Evolutionary conservation across 2,797 vertebrate genomes (phyloP), one percentile per base, ranked within the genome.

Genomic region (Sebastes hubbsi): DNA sequence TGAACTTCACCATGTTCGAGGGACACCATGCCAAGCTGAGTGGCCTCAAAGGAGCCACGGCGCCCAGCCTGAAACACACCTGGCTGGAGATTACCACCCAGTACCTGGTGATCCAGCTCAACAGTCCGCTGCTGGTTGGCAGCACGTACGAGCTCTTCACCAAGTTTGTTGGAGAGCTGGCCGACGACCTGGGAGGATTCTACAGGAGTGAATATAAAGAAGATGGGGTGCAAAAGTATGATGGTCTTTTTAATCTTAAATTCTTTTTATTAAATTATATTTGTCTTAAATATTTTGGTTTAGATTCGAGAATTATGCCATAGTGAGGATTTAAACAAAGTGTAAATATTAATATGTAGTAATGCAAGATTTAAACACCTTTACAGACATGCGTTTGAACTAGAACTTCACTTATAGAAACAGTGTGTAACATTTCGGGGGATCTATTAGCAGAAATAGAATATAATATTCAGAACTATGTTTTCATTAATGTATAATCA

Each of bases 151-250:
- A 81, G 11, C 95, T 99, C 82, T 22, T 60, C 75, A 97, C 90
- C 0, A 0, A 1, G 8, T 99, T 98, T 82, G 20, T 52, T 0
- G 98, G 97, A 4, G 97, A 98, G 81, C 95, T 99, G 89, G 94
- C 97, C 0, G 96, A 97, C 0, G 97, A 98, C 83, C 94, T 99
- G 80, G 95, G 94, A 0, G 98, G 98, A 72, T 99, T 99, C 93
- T 99, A 99, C 91, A 95, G 97, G 86, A 99, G 97, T 10, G 97
- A 97, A 83, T 99, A 98, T 42, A 0, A 0, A 0, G 96, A 97
- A 0, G 70, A 80, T 0, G 4, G 0, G 0, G 46, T 16, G 0
- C 49, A 0, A 36, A 97, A 92, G 97, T 98, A 92, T 77, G 96
- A 65, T 10, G 1, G 24, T 22, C 9, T 58, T 62, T 67, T 16